A percentile compares a stretch with the other conserved stretches of the same genome.
phyloP scores from a whole-genome alignment of 2,797 vertebrate genomes.

The Steatocranus sp. region DNA sequence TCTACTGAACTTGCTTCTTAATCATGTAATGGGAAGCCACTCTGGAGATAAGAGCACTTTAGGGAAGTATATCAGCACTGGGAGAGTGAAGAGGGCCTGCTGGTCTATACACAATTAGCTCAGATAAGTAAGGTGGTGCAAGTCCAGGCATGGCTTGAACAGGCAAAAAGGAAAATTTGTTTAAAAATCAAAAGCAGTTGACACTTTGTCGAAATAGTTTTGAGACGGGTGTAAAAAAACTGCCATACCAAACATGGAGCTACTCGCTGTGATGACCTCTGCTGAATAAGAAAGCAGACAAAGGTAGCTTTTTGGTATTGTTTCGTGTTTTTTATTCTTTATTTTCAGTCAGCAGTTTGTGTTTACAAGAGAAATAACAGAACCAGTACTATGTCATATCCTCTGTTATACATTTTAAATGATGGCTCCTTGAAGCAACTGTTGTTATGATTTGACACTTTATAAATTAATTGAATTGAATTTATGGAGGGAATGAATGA shows the following conservation, averaged over 20 bases:
- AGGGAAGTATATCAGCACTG: background rate
- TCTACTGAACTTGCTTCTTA: background rate
- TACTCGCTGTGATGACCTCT: background rate
- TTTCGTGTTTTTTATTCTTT: background rate
- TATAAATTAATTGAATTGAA: background rate
- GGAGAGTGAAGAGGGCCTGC: background rate
- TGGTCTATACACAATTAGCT: background rate
- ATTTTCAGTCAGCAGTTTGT: background rate
- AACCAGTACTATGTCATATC: background rate
- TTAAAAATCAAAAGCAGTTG: background rate
- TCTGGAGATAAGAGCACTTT: background rate
- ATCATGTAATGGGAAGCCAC: background rate
- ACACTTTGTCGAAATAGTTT: background rate
- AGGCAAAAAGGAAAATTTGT: background rate
- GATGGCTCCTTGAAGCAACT: background rate
- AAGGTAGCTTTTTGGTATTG: accelerated
- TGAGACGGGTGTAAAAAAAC: background rate
- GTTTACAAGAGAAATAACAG: background rate
- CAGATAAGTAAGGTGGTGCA: background rate
- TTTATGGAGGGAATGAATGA: background rate
- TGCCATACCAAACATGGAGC: background rate
- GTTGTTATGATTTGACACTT: background rate
- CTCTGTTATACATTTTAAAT: background rate
- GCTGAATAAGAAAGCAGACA: background rate
- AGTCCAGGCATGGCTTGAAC: background rate